phyloP scores from a whole-genome alignment of 2,888 invertebrate genomes.

The Orthosia cruda region DNA sequence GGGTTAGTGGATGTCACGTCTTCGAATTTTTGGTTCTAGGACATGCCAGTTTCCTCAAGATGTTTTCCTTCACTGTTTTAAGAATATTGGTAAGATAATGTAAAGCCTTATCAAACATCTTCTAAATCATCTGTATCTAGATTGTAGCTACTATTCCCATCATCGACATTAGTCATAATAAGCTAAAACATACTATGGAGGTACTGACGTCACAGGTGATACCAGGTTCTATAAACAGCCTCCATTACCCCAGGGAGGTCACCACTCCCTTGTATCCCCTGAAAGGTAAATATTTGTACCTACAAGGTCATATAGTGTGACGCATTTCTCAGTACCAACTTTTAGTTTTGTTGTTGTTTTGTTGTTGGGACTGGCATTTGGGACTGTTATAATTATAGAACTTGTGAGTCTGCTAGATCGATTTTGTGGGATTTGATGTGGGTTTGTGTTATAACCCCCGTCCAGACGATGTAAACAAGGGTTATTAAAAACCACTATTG shows the following conservation, averaged over 20 bases:
- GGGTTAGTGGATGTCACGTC: no score
- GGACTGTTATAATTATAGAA: neutral
- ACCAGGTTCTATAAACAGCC: conserved; percentile 18
- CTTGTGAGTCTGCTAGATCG: neutral
- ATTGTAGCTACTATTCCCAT: neutral
- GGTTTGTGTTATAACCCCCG: no score
- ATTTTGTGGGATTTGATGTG: neutral
- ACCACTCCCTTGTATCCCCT: conserved; percentile 13
- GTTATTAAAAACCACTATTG: no score
- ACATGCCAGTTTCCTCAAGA: no score
- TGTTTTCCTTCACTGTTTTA: no score
- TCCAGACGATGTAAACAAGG: neutral
- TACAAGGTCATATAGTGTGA: conserved; percentile 20
- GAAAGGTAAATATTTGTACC: conserved; percentile 38
- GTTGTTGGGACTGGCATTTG: neutral
- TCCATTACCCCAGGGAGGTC: conserved; percentile 8
- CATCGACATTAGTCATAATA: neutral
- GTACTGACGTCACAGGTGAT: conserved; percentile 20
- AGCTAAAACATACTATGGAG: neutral
- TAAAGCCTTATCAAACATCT: no score
- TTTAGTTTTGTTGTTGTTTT: no score
- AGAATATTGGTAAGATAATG: no score
- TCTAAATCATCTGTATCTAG: no score
- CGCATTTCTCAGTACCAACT: conserved; percentile 9
- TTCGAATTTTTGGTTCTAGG: no score